A percentile compares a stretch with the other conserved stretches of the same genome.
phyloP scores from a whole-genome alignment of 2,113 vertebrate genomes.

The Leucoraja erinaceus region DNA sequence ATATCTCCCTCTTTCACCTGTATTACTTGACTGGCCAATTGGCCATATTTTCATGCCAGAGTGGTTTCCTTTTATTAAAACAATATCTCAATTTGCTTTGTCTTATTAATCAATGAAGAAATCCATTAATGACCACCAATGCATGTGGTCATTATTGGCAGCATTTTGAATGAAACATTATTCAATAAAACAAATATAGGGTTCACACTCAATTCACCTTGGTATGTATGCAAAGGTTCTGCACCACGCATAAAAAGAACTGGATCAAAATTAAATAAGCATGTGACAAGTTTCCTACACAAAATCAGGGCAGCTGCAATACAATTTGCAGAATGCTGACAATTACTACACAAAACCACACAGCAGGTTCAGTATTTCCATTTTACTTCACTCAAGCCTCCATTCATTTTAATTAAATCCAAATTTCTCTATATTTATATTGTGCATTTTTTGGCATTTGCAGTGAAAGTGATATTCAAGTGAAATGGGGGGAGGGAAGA shows the following conservation, averaged over 20 bases:
- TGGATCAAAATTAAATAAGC: constrained; percentile 30
- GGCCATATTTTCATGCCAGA: not conserved
- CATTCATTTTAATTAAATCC: not conserved
- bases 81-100: constrained; percentile 5
- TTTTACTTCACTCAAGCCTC: constrained; percentile 9
- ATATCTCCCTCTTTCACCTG: not conserved
- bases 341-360: constrained; percentile 10
- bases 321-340: not conserved
- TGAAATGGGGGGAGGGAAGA: not conserved
- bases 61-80: constrained; percentile 4
- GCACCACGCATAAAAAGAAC: constrained; percentile 1
- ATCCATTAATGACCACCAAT: not conserved
- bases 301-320: constrained; percentile 12
- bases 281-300: not conserved
- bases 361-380: not conserved
- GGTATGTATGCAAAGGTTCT: not conserved
- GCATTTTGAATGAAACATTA: not conserved
- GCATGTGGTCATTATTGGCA: not conserved
- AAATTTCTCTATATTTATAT: not conserved
- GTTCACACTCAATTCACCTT: constrained; percentile 14
- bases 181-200: not conserved
- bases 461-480: constrained; percentile 4
- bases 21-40: not conserved
- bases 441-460: constrained; percentile 12
- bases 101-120: not conserved